Base-by-base conservation (phyloP, 2,888 invertebrate species). In the Nematopogon swammerdamellus region DNA sequence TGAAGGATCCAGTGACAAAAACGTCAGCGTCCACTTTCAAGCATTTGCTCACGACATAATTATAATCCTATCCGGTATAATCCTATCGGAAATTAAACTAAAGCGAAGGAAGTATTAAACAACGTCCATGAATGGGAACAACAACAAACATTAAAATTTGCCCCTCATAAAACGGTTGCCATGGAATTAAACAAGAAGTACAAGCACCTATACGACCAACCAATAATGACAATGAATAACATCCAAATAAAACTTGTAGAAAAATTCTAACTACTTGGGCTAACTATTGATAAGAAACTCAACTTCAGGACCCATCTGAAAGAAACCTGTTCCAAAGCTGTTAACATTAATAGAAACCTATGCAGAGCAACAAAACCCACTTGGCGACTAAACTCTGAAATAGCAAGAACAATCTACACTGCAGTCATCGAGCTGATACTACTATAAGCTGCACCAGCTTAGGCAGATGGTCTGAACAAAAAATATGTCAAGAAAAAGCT, bases 401-500 rank as follows among this genome's bases (percentile, higher is more conserved):
- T 47, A 36, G 18, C 30, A 17, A 30, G 18, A 18, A 47, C 42
- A 30, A 47, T 47, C 3, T 36, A 47, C 36, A 18, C n/a, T 3
- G 47, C 47, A 6, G 42, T 19, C 6, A 18, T 47, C 10, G 47
- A 47, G n/a, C 47, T 16, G 8, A 47, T 47, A 16, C 14, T 47
- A 16, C 42, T 47, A 14, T 47, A 47, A 11, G 47, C 47, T 14
- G 47, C 47, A 3, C 16, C n/a, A 11, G 46, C 46, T 14, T 46
- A 11, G 43, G n/a, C 43, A 17, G 11, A n/a, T 5, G 43, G 5
- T n/a, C n/a, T 17, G 5, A 43, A n/a, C 4, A 43, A 14, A 17
- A 16, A 16, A 43, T 43, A 17, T 11, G 43, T 11, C 3, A 43
- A 43, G 18, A 14, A 43, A 8, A n/a, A 43, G 14, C 14, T 43